Evolutionary conservation across 2,888 invertebrate species (phyloP).

Genomic region (Synergus gifuensis): DNA sequence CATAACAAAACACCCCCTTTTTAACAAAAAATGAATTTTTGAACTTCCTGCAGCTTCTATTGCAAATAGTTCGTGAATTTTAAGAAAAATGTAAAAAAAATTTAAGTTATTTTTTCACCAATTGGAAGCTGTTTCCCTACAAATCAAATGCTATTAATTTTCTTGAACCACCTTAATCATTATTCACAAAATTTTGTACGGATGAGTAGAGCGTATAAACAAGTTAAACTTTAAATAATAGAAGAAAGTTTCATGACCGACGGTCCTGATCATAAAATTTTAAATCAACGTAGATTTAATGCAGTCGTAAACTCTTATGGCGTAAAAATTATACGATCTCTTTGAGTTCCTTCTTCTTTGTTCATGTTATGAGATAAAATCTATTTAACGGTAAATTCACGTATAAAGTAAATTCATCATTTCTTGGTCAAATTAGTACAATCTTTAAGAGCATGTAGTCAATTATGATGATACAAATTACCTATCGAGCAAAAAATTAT

Average conservation of each 20-base stretch:
- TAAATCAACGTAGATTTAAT: conserved; percentile 31
- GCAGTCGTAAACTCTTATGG: conserved; percentile 20
- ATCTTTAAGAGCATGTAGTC: not conserved
- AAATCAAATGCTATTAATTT: too few relatives aligned
- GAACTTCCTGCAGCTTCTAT: too few relatives aligned
- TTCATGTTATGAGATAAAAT: conserved; percentile 16
- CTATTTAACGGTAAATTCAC: not conserved
- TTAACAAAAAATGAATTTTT: too few relatives aligned
- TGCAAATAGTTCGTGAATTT: too few relatives aligned
- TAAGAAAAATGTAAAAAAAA: too few relatives aligned
- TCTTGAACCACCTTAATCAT: not conserved
- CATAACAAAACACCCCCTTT: too few relatives aligned
- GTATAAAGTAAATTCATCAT: not conserved
- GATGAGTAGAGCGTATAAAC: not conserved
- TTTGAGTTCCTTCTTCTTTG: conserved; percentile 13
- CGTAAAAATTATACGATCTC: conserved; percentile 22
- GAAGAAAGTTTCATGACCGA: conserved; percentile 21
- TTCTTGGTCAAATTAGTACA: not conserved
- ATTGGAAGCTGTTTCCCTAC: too few relatives aligned
- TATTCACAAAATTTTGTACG: not conserved
- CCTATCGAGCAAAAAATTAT: too few relatives aligned
- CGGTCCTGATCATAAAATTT: conserved; percentile 29
- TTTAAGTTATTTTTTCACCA: too few relatives aligned
- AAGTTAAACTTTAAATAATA: conserved; percentile 15
- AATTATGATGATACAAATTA: too few relatives aligned